phyloP scores from a whole-genome alignment of 2,888 invertebrate genomes.

The Apotomis turbidana region DNA sequence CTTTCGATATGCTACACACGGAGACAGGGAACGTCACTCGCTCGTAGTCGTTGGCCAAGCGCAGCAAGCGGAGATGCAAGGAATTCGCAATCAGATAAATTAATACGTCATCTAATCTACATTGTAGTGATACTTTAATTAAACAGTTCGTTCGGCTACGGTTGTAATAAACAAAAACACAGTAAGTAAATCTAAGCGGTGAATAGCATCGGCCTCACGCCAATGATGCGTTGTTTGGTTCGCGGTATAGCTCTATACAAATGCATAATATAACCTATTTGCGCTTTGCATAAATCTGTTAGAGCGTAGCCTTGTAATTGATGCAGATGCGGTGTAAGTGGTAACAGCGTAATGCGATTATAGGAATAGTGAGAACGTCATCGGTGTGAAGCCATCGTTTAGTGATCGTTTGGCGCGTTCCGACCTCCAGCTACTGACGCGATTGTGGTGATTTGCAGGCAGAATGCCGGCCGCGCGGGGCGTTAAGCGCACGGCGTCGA shows the following conservation, averaged over 20 bases:
- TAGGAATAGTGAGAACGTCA: constrained; percentile 72
- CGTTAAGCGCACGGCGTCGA: constrained; percentile 79
- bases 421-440: constrained; percentile 71
- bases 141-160: constrained; percentile 58
- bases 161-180: constrained; percentile 56
- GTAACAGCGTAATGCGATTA: constrained; percentile 73
- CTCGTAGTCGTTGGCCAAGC: constrained; percentile 63
- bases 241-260: constrained; percentile 77
- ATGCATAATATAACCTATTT: constrained; percentile 82
- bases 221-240: constrained; percentile 75
- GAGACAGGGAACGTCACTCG: constrained; percentile 59
- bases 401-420: constrained; percentile 71
- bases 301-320: constrained; percentile 75
- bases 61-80: constrained; percentile 75
- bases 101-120: constrained; percentile 75
- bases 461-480: constrained; percentile 82
- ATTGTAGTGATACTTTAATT: constrained; percentile 64
- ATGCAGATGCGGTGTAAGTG: constrained; percentile 67
- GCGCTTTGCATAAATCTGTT: constrained; percentile 75
- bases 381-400: constrained; percentile 62
- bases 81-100: constrained; percentile 69
- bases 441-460: constrained; percentile 78
- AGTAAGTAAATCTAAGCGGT: constrained; percentile 67
- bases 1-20: constrained; percentile 10
- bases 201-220: constrained; percentile 50